These are phyloP conservation scores for Eleginops maclovinus DNA, from an alignment of 2,113 vertebrate genomes.

Conservation along the genomic window DNA sequence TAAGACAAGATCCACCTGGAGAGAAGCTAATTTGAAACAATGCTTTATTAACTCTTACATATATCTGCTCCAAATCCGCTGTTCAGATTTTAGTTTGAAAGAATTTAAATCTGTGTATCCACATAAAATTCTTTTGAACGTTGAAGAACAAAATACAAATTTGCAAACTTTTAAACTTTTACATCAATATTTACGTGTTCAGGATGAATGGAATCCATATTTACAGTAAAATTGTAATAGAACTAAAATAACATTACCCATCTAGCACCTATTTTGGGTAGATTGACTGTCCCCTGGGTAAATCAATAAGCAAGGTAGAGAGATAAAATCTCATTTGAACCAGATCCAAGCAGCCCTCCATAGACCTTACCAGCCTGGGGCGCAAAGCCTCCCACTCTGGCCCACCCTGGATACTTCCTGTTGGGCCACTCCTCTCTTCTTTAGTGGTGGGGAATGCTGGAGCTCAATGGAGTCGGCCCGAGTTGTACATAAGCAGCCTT, in stretches of 20 bases:
- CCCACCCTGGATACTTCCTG: slow-evolving; percentile 78
- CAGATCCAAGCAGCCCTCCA: slow-evolving; percentile 60
- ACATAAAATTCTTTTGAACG: too few species aligned
- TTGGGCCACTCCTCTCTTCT: slow-evolving; percentile 60
- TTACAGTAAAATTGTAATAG: neutral
- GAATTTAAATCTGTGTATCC: neutral
- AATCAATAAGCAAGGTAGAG: slow-evolving; percentile 10
- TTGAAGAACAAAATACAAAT: neutral
- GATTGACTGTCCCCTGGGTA: slow-evolving; percentile 34
- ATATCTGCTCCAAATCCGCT: neutral
- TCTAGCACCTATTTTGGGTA: slow-evolving; percentile 16
- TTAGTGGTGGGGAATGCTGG: slow-evolving; percentile 53
- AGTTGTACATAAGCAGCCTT: slow-evolving; percentile 30
- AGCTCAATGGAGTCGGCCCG: slow-evolving; percentile 45
- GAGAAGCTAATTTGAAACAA: slow-evolving; percentile 12
- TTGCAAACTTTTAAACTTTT: neutral
- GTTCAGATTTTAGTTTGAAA: neutral
- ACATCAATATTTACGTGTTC: neutral
- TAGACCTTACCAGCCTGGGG: slow-evolving; percentile 56
- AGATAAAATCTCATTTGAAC: slow-evolving; percentile 72
- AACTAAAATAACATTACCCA: slow-evolving; percentile 1
- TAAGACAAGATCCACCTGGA: neutral
- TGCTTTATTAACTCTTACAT: neutral
- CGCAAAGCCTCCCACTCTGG: slow-evolving; percentile 42
- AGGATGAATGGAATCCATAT: neutral